Conservation (phyloP, 2,113 vertebrate species). For the Amphilophus citrinellus region DNA sequence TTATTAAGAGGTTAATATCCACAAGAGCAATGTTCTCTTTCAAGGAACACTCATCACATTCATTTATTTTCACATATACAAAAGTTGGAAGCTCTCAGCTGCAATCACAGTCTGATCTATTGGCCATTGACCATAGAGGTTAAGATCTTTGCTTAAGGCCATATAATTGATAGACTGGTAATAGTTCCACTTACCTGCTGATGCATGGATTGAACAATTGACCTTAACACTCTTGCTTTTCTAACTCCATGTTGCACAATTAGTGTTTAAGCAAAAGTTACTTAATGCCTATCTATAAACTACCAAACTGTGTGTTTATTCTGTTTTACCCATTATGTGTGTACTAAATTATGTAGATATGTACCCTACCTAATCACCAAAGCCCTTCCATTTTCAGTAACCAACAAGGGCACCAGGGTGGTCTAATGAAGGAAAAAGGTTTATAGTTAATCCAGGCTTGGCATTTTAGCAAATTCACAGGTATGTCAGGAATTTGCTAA, state of each 20-base stretch:
- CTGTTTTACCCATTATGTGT: not conserved
- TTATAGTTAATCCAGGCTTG: not conserved
- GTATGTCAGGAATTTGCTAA: not conserved
- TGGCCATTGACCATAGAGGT: not conserved
- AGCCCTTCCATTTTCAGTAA: not conserved
- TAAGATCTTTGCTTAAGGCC: not conserved
- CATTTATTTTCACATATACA: not conserved
- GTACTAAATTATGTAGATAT: not conserved
- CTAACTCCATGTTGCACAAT: not conserved
- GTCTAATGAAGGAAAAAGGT: not conserved
- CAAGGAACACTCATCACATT: not conserved
- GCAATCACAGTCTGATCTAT: not conserved
- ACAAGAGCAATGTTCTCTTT: not conserved
- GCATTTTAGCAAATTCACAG: not conserved
- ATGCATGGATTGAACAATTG: not conserved
- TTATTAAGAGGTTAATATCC: not conserved
- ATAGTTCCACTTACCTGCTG: not conserved
- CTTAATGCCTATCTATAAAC: not conserved
- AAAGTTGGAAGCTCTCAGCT: not conserved
- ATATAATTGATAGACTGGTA: not conserved
- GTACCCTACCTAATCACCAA: not conserved
- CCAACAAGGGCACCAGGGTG: no score
- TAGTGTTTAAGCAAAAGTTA: not conserved
- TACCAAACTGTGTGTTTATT: constrained; percentile 4
- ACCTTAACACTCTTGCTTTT: not conserved